These are phyloP conservation scores for Thumatha senex DNA, from an alignment of 2,888 invertebrate species.

Conservation along the genomic window DNA sequence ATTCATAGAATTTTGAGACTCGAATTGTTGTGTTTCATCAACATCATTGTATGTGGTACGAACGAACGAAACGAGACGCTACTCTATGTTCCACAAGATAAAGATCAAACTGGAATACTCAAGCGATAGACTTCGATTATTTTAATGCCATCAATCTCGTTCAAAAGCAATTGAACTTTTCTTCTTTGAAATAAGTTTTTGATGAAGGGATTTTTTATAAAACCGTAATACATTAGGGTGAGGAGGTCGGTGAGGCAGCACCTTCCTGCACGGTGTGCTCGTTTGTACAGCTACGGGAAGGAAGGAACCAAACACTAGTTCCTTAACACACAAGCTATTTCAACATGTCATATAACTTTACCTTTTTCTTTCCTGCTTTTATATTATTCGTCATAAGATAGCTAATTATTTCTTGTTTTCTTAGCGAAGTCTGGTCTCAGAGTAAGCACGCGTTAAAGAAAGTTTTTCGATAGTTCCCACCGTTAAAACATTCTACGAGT, in stretches of 20 bases:
- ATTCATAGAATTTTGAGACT: conserved; percentile 49
- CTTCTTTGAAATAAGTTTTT: conserved; percentile 47
- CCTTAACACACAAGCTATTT: too few relatives aligned
- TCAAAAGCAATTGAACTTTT: conserved; percentile 51
- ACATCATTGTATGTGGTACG: conserved; percentile 6
- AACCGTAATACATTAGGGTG: conserved; percentile 32
- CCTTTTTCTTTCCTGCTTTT: too few relatives aligned
- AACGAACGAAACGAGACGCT: not conserved
- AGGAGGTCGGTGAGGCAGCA: not conserved
- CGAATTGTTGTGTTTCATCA: conserved; percentile 36
- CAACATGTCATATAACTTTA: too few relatives aligned
- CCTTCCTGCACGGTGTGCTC: not conserved
- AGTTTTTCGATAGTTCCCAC: too few relatives aligned
- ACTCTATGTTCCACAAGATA: conserved; percentile 3
- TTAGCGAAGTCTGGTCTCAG: too few relatives aligned
- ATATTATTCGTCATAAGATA: too few relatives aligned
- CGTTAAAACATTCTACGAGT: too few relatives aligned
- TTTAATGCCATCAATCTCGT: conserved; percentile 20
- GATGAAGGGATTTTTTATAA: conserved; percentile 36
- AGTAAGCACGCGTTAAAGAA: too few relatives aligned
- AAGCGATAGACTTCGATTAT: conserved; percentile 12
- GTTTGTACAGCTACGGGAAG: too few relatives aligned
- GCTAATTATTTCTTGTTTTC: too few relatives aligned
- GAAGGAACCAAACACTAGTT: too few relatives aligned
- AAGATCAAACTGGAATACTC: conserved; percentile 10